Evolutionary conservation across 2,888 invertebrate genomes (phyloP).

Genomic region (Parascotia fuliginaria): DNA sequence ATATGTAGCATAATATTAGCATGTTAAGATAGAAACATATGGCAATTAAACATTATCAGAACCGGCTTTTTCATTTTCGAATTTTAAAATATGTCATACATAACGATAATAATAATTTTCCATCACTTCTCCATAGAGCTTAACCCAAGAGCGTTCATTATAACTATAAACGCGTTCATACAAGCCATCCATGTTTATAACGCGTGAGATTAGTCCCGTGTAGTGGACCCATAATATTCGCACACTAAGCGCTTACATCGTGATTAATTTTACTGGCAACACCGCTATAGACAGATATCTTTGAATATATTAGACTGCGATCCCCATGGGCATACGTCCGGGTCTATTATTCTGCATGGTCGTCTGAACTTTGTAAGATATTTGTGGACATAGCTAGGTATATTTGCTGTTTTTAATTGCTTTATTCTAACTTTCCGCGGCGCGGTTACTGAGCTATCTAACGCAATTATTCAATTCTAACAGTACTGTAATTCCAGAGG

Average conservation of each 20-base stretch:
- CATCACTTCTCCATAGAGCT: neutral
- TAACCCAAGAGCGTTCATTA: constrained; percentile 12
- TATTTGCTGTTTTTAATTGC: too few relatives aligned
- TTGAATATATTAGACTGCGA: constrained; percentile 15
- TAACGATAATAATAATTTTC: neutral
- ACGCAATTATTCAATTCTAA: too few relatives aligned
- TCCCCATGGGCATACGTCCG: constrained; percentile 6
- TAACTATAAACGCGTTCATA: constrained; percentile 30
- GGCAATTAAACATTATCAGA: too few relatives aligned
- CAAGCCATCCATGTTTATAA: constrained; percentile 57
- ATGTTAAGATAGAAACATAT: too few relatives aligned
- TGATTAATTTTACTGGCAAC: constrained; percentile 48
- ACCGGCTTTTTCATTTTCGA: too few relatives aligned
- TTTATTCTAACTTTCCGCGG: too few relatives aligned
- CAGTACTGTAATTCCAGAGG: too few relatives aligned
- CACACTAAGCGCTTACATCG: constrained; percentile 56
- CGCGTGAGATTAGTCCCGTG: constrained; percentile 66
- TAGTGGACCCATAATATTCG: constrained; percentile 61
- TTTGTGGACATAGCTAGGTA: neutral
- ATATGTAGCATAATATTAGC: too few relatives aligned
- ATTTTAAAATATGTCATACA: too few relatives aligned
- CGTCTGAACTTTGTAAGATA: constrained; percentile 2
- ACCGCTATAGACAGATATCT: constrained; percentile 22
- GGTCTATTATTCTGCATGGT: constrained; percentile 1
- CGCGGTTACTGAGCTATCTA: too few relatives aligned